Base-by-base conservation (phyloP, 64 coral and sea anemone species). In the Porites australiensis region DNA sequence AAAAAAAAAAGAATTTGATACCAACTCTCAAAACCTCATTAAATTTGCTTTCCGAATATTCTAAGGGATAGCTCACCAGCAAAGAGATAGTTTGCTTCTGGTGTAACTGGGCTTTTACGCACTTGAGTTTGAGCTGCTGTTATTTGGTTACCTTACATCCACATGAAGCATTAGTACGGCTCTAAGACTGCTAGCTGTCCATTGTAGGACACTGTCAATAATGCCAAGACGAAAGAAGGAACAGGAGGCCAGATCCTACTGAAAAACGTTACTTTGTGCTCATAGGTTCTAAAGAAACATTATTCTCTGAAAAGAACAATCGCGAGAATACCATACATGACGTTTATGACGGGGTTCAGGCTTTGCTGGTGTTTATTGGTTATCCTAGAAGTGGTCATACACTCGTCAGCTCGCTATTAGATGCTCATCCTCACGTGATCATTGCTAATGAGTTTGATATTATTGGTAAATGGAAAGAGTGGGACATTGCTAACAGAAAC, bases 361-460 rank as follows among this genome's bases (percentile, higher is more conserved):
- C 72, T 6, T 90, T 98, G 12, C 60, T 95, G 0, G 66, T 98
- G 54, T 98, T 98, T 48, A 95, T 98, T 77, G 96, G 96, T 9
- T 98, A 98, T 75, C 90, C 93, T n/a, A 87, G 94, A 2, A 98
- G 96, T 45, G 96, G 96, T 0, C 96, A 98, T 48, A 93, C 96
- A 9, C 93, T 98, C 0, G 89, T 98, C 77, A 86, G 96, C 10
- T 95, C 96, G 27, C 80, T 98, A 45, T 92, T 98, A 20, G 96
- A 98, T 58, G 96, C 96, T 1, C 96, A 98, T 44, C 96, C 96
- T 64, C 90, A 95, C 52, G 75, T 88, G 3, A 87, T 93, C 20
- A 72, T 98, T 66, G 96, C 96, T 12, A 90, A 98, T 82, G 96
- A 98, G 81, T 93, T 98, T 64, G 90, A 98, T 75, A 21, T 95